Evolutionary conservation across 1,140 invertebrate species (phyloP), one percentile per base, ranked within the genome.

Genomic region (Drosophila sproati): DNA sequence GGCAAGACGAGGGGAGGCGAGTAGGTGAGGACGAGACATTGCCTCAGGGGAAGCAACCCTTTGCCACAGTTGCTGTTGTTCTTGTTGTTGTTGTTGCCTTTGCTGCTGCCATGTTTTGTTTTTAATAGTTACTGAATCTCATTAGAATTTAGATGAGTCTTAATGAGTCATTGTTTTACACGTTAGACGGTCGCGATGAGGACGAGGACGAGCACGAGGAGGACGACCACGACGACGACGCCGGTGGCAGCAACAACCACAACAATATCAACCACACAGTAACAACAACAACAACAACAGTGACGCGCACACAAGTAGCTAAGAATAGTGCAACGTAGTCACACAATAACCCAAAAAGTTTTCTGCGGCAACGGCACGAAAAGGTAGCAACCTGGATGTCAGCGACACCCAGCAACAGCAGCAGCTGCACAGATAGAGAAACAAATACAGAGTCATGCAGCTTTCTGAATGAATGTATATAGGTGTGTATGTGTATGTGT

Each of bases 91-190:
- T 3, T 57, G 34, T 56, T 67, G 28, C 75, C 51, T 48, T 77
- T 50, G 82, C 70, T 60, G 74, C 48, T 83, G 80, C 67, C 83
- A 83, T 87, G 83, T 87, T 87, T 87, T 87, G 83, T 89, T 89
- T 89, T 89, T 89, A 89, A 89, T 89, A 89, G 85, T 89, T 89
- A 86, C 91, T 91, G 91, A 92, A 92, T 92, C 91, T 92, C 91
- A 92, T 92, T 92, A 92, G 91, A 92, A 92, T 92, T 92, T 92
- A 92, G 91, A 92, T 92, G 91, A 92, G 91, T 91, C 91, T 92
- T 92, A 92, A 92, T 92, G 91, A 92, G 91, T 92, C 91, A 92
- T 92, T 92, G 91, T 92, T 92, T 92, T 91, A 92, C 87, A 92
- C 91, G 83, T 92, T 92, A 79, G 78, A 76, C 76, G 82, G 45